Evolutionary conservation across 2,797 vertebrate genomes (phyloP).

Genomic region (Ataeniobius toweri): DNA sequence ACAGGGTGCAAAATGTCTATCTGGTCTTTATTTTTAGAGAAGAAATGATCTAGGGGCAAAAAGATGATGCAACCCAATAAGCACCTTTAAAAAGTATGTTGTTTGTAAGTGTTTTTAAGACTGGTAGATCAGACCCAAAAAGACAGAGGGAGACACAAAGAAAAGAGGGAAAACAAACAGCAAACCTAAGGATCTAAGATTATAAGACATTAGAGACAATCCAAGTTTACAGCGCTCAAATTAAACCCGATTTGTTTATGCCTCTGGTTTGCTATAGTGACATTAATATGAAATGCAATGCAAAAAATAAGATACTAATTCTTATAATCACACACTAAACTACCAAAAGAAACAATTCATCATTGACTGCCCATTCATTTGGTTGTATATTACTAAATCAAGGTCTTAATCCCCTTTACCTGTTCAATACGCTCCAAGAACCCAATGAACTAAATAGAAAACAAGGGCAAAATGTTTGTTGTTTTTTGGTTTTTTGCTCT

Average conservation of each 20-base stretch:
- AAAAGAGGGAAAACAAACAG: constrained; percentile 33
- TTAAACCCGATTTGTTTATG: constrained; percentile 58
- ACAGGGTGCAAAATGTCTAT: not conserved
- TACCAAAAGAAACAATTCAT: not conserved
- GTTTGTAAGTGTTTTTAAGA: constrained; percentile 26
- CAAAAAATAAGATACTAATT: constrained; percentile 9
- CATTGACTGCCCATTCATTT: not conserved
- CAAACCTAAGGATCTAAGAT: constrained; percentile 53
- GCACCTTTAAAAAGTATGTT: constrained; percentile 20
- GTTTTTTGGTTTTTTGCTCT: constrained; percentile 36
- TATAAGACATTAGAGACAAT: constrained; percentile 66
- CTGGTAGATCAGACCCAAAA: constrained; percentile 2
- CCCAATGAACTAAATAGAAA: constrained; percentile 24
- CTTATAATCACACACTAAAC: not conserved
- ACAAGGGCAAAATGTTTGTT: constrained; percentile 29
- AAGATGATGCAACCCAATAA: constrained; percentile 9
- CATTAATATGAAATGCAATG: constrained; percentile 47
- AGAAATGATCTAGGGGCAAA: not conserved
- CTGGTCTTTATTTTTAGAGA: not conserved
- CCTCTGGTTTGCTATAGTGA: constrained; percentile 38
- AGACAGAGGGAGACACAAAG: constrained; percentile 13
- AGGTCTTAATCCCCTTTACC: not conserved
- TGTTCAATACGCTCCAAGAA: constrained; percentile 1
- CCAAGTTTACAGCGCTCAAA: constrained; percentile 48
- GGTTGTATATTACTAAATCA: not conserved